Conservation (phyloP, 2,797 vertebrate genomes). For the Xiphophorus birchmanni region DNA sequence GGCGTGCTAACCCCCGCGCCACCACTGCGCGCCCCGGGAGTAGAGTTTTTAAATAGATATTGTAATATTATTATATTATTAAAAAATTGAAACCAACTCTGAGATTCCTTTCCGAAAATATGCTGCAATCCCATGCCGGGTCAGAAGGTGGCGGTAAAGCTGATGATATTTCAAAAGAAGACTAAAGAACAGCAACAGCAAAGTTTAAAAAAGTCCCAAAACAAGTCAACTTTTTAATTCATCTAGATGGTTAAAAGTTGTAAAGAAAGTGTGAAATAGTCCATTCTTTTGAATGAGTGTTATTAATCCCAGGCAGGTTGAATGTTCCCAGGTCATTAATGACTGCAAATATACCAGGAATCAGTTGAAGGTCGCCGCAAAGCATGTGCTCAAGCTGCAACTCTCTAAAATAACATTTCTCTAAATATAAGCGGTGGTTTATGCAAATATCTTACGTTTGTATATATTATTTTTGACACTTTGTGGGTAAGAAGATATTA, state of each 20-base stretch:
- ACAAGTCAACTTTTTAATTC: background rate
- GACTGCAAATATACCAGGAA: background rate
- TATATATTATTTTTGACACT: background rate
- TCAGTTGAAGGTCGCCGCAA: background rate
- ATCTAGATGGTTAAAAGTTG: background rate
- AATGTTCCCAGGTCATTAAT: background rate
- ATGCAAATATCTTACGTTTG: background rate
- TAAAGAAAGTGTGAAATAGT: background rate
- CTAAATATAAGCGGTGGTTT: background rate
- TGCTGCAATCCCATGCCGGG: background rate
- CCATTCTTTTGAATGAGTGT: no score
- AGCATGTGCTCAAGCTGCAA: background rate
- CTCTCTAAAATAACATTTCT: background rate
- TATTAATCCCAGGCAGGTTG: background rate
- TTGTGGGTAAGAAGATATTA: background rate
- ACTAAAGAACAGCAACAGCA: no score
- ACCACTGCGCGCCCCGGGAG: no score
- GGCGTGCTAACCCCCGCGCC: no score
- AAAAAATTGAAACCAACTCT: background rate
- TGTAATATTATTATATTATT: background rate
- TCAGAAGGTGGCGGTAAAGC: background rate
- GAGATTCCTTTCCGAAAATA: background rate
- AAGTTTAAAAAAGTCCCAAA: background rate
- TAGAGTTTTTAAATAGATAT: background rate
- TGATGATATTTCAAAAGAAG: background rate